These are phyloP conservation scores for Kuschelorhynchus macadamiae DNA, from an alignment of 2,888 invertebrate species.

Conservation along the genomic window DNA sequence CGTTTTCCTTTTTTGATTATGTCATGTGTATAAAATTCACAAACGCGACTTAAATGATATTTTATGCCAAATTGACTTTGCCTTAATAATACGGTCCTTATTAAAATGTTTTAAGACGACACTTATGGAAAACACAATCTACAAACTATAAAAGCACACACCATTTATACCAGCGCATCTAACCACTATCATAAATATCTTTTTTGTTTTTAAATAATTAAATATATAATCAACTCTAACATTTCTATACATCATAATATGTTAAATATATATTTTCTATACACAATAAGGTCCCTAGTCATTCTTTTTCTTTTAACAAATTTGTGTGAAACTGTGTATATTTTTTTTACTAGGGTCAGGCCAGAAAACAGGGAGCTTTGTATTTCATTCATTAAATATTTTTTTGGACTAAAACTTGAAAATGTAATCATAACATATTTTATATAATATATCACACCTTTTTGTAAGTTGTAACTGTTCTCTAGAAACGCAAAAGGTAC, in stretches of 20 bases:
- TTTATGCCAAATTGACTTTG: constrained; percentile 46
- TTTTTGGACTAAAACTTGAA: too few species aligned
- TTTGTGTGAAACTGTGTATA: constrained; percentile 14
- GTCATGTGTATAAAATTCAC: constrained; percentile 43
- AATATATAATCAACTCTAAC: constrained; percentile 63
- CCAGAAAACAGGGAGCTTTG: neutral
- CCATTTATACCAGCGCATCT: constrained; percentile 67
- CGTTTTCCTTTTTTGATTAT: constrained; percentile 48
- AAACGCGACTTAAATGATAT: constrained; percentile 43
- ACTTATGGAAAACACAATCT: constrained; percentile 62
- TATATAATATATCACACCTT: too few species aligned
- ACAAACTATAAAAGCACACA: constrained; percentile 68
- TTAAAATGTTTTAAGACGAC: constrained; percentile 58
- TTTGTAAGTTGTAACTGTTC: too few species aligned
- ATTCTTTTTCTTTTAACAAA: constrained; percentile 42
- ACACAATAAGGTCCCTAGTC: constrained; percentile 55
- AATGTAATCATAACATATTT: too few species aligned
- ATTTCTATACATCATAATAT: constrained; percentile 68
- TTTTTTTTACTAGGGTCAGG: neutral
- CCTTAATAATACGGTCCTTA: constrained; percentile 33
- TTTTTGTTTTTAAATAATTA: constrained; percentile 67
- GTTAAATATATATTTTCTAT: constrained; percentile 62
- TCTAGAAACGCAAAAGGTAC: too few species aligned
- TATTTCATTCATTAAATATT: too few species aligned
- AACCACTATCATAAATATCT: constrained; percentile 64